A percentile compares a stretch with the other conserved stretches of the same genome.
These are phyloP conservation scores for Cercopithecus mona DNA, from an alignment of 2,113 vertebrate species.

Conservation along the genomic window DNA sequence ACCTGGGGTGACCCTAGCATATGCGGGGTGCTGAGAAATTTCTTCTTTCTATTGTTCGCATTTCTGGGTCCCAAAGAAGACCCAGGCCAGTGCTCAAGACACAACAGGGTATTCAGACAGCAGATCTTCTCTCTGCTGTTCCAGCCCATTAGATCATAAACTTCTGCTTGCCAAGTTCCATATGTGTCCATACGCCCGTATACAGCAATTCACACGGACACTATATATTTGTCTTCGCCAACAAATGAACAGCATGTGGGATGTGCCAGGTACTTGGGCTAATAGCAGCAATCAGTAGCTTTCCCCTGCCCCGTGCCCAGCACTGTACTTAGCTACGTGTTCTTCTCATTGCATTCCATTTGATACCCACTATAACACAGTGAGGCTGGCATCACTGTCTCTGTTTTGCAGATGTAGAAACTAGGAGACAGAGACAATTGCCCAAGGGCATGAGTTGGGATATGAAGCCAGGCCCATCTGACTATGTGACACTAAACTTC, in stretches of 20 bases:
- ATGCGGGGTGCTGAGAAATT: rapidly evolving
- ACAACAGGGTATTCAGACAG: not conserved
- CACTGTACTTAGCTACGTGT: rapidly evolving
- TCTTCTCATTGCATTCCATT: rapidly evolving
- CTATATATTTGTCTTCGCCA: not conserved
- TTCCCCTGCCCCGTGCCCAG: rapidly evolving
- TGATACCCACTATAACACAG: rapidly evolving
- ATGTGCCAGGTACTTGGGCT: not conserved
- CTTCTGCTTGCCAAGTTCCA: not conserved
- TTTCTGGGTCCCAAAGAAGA: not conserved
- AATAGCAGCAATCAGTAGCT: rapidly evolving
- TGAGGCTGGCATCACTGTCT: rapidly evolving
- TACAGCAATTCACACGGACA: rapidly evolving
- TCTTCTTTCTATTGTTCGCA: not conserved
- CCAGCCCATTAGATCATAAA: too few species aligned
- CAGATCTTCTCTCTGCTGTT: not conserved
- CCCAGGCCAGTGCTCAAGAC: not conserved
- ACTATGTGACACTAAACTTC: too few species aligned
- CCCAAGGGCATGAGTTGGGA: not conserved
- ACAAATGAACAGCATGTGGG: rapidly evolving
- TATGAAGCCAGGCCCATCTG: not conserved
- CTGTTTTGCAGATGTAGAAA: not conserved
- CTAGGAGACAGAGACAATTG: not conserved
- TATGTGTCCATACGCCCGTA: rapidly evolving
- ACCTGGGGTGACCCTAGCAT: rapidly evolving